Base-by-base conservation (phyloP, 64 coral and sea anemone genomes). In the Montipora efflorescens region DNA sequence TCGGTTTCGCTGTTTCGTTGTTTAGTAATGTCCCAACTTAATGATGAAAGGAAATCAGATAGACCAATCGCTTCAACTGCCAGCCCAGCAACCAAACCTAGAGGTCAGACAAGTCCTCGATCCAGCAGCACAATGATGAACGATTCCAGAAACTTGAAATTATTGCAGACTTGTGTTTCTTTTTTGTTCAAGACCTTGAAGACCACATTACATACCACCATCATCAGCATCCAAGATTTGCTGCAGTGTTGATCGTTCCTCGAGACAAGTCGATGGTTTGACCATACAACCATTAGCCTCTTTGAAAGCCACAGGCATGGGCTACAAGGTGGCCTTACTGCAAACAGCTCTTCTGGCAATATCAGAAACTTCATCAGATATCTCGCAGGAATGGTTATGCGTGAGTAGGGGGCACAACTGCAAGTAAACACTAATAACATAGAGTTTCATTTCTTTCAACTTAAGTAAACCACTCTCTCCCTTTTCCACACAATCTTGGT, bases 221-320 rank as follows among this genome's bases (percentile, higher is more conserved):
- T 36, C 12, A 47, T 1, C 51, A 68, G 21, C 75, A 78, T 47
- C 51, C 14, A 59, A 90, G 3, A 20, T 78, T 68, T 66, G 74
- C 46, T 79, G 76, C 59, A 48, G 76, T 90, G 4, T 7, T 90
- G 77, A 88, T 88, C 77, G 88, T 90, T 0, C 88, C 74, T 1
- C 88, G 75, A 62, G 88, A 90, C 61, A 90, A 79, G 46, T 46
- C 88, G 8, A 48, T 90, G 74, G 52, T 79, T 90, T 43, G 18
- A n/a, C 3, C 11, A 62, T 11, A 25, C 52, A 49, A 1, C 1
- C 22, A 78, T 79, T 68, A 66, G 36, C 36, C 36, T 36, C 36
- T 36, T 36, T 2, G 36, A 36, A 36, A 36, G 36, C 36, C 36
- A 36, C 36, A 36, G 36, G 36, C 36, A 36, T 36, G 36, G 36